Percentiles rank a stretch among this genome's conserved stretches.
phyloP scores from a whole-genome alignment of 1,140 invertebrate genomes.

The Pseudomyrmex flavicornis region DNA sequence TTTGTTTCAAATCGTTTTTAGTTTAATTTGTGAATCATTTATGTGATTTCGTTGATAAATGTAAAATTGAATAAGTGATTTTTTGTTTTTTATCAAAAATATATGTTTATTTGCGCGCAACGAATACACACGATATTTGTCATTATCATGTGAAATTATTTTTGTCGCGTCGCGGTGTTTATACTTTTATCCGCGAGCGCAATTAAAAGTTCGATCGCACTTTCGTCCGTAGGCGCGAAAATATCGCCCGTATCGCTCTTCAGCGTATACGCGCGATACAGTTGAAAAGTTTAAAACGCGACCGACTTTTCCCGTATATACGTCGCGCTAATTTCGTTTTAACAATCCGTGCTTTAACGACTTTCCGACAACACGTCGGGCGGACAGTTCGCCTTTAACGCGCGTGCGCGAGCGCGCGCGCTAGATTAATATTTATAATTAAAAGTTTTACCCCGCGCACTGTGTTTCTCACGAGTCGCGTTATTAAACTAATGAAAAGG shows the following conservation, averaged over 20 bases:
- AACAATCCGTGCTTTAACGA: constrained; percentile 44
- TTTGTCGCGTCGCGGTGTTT: not conserved
- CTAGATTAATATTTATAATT: constrained; percentile 57
- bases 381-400: constrained; percentile 35
- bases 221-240: not conserved
- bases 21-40: too few species aligned
- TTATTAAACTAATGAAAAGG: constrained; percentile 56
- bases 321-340: constrained; percentile 45
- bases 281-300: constrained; percentile 24
- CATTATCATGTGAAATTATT: constrained; percentile 24
- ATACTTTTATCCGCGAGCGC: not conserved
- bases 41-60: too few species aligned
- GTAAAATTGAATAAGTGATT: too few species aligned
- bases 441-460: constrained; percentile 27
- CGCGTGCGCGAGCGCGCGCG: not conserved
- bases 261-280: not conserved
- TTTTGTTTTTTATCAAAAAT: not conserved
- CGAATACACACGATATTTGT: not conserved
- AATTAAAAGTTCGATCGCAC: constrained; percentile 39
- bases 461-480: constrained; percentile 25
- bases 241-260: constrained; percentile 6
- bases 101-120: not conserved
- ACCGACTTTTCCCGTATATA: constrained; percentile 10
- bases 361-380: constrained; percentile 37
- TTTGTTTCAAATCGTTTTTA: too few species aligned